Base-by-base conservation (phyloP, 2,797 vertebrate species). In the Epinephelus awoara region DNA sequence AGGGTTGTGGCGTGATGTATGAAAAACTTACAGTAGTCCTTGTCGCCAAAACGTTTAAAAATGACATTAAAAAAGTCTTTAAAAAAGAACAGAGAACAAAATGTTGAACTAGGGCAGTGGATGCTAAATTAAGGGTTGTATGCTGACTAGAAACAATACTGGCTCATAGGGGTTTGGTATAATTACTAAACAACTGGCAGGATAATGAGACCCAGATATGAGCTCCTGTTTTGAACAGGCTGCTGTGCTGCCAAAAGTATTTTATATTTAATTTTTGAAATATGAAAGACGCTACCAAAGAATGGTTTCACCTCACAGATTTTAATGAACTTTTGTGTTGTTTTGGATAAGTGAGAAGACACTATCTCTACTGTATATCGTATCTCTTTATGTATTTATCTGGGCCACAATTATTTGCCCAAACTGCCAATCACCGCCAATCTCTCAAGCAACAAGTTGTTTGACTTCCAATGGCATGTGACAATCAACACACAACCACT, bases 101-200 rank as follows among this genome's bases (percentile, higher is more conserved):
- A 49, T 79, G 65, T 27, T 62, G 25, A 80, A 66, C 61, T 52
- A 58, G 65, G 70, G 23, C 70, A 59, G 50, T 2, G 5, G 44
- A 57, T 65, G 62, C 61, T 79, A 67, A 71, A 67, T 78, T 72
- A 64, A 70, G 25, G 34, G 11, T 51, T 65, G 55, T 27, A 62
- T 47, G 51, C 72, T 59, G 23, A 59, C 19, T 23, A 6, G 18
- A 65, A 46, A 49, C 68, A 72, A 51, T 40, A 64, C 10, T 42
- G 25, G 40, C 58, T 79, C 46, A 23, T 23, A 46, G 15, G 57
- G 46, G 12, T 2, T 67, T 76, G 46, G 49, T 29, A 40, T 29
- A 63, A 69, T 66, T 56, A 61, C 29, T 15, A n/a, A 78, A 79
- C 42, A 67, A 57, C 25, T 27, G 77, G 19, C 25, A 4, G 46